Evolutionary conservation across 2,113 vertebrate species (phyloP).

Genomic region (Mesocricetus auratus): DNA sequence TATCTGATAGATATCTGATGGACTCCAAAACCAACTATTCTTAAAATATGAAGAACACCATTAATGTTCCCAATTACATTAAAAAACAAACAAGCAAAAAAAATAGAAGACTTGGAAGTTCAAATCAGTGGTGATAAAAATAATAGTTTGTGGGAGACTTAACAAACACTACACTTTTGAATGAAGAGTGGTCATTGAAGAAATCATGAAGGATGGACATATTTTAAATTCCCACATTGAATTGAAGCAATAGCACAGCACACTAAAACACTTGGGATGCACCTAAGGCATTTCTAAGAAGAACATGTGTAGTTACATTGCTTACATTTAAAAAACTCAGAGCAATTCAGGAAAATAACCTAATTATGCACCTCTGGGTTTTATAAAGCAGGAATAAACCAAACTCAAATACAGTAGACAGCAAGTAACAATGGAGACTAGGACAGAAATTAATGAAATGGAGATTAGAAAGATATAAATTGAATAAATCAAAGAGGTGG

Average conservation of each 20-base stretch:
- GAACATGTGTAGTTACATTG: background rate
- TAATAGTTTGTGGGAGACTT: background rate
- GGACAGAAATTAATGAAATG: background rate
- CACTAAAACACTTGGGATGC: background rate
- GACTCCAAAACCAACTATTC: background rate
- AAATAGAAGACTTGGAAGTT: background rate
- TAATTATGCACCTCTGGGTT: background rate
- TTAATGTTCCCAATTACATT: background rate
- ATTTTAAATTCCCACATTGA: background rate
- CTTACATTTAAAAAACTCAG: background rate
- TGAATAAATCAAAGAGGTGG: background rate
- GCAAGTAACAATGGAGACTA: background rate
- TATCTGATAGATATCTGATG: background rate
- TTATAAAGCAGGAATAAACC: background rate
- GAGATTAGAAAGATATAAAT: background rate
- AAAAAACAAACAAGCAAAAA: background rate
- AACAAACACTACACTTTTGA: background rate
- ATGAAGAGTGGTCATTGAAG: background rate
- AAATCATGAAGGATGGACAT: background rate
- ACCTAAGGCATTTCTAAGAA: background rate
- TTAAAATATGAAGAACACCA: too few species aligned
- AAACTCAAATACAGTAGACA: background rate
- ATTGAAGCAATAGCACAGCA: background rate
- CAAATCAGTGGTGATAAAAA: background rate
- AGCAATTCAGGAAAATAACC: background rate